Percentiles rank a stretch among this genome's conserved stretches.
Conservation (phyloP, 1,140 invertebrate genomes). For the Orussus abietinus region DNA sequence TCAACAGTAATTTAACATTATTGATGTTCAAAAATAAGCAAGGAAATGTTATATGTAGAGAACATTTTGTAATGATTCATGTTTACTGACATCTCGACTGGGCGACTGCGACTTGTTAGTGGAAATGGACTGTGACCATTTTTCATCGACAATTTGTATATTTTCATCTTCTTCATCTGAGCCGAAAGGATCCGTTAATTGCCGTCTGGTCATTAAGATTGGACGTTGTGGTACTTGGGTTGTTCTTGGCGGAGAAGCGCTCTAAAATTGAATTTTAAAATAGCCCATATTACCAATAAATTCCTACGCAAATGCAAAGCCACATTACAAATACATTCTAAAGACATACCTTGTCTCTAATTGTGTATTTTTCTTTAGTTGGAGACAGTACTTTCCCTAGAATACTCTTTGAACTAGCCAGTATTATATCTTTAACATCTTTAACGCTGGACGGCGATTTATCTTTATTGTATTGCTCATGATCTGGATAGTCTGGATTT, state of each 20-base stretch:
- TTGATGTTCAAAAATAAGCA: too few species aligned
- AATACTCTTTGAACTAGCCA: conserved; percentile 72
- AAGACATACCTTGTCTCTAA: conserved; percentile 44
- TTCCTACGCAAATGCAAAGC: conserved; percentile 7
- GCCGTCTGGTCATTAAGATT: conserved; percentile 78
- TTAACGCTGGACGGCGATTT: conserved; percentile 58
- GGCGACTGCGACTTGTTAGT: conserved; percentile 43
- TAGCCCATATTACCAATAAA: conserved; percentile 3
- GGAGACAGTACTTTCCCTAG: conserved; percentile 77
- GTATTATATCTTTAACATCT: conserved; percentile 70
- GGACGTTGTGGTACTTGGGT: conserved; percentile 51
- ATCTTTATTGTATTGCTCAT: conserved; percentile 44
- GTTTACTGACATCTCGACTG: conserved; percentile 46
- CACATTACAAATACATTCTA: not conserved
- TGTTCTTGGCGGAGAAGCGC: conserved; percentile 48
- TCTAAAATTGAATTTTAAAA: conserved; percentile 30
- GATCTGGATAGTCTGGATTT: conserved; percentile 44
- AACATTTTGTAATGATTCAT: too few species aligned
- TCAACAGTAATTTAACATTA: too few species aligned
- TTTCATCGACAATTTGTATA: conserved; percentile 47
- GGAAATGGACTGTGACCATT: conserved; percentile 44
- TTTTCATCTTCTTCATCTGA: conserved; percentile 84
- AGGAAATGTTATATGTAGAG: too few species aligned
- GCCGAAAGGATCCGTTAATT: conserved; percentile 86
- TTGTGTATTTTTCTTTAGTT: conserved; percentile 62